Percentiles rank a stretch among this genome's conserved stretches.
Evolutionary conservation across 2,888 invertebrate species (phyloP).

Genomic region (Nezara viridula): DNA sequence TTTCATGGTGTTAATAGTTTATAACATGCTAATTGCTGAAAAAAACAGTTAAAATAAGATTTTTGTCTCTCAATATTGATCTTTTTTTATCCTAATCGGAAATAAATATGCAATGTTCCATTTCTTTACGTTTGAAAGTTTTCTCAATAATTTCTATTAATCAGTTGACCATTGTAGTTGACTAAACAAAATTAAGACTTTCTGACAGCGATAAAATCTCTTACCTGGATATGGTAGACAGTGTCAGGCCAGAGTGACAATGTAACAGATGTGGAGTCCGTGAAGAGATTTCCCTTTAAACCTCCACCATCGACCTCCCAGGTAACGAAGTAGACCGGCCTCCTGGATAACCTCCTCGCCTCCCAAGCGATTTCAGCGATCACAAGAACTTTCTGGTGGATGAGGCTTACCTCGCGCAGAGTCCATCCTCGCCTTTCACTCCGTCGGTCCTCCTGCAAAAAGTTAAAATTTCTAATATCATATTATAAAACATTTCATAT

Average conservation of each 20-base stretch:
- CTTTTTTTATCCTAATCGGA: no score
- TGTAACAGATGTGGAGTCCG: conserved; percentile 84
- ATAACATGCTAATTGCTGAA: no score
- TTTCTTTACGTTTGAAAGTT: no score
- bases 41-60: no score
- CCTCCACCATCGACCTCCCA: conserved; percentile 89
- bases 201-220: background rate
- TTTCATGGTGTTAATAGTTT: no score
- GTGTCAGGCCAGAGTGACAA: conserved; percentile 86
- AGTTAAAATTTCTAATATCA: no score
- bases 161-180: background rate
- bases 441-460: conserved; percentile 61
- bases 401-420: conserved; percentile 78
- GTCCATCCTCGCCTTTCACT: conserved; percentile 71
- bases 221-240: conserved; percentile 84
- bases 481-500: no score
- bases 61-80: no score
- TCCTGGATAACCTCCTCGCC: conserved; percentile 69
- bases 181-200: background rate
- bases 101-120: no score
- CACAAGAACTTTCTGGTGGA: conserved; percentile 77
- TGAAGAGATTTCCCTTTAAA: conserved; percentile 84
- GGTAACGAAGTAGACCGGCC: conserved; percentile 81
- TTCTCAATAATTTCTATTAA: no score
- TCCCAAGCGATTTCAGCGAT: conserved; percentile 84